phyloP scores from a whole-genome alignment of 1,140 invertebrate genomes.

The Drosophila melanica region DNA sequence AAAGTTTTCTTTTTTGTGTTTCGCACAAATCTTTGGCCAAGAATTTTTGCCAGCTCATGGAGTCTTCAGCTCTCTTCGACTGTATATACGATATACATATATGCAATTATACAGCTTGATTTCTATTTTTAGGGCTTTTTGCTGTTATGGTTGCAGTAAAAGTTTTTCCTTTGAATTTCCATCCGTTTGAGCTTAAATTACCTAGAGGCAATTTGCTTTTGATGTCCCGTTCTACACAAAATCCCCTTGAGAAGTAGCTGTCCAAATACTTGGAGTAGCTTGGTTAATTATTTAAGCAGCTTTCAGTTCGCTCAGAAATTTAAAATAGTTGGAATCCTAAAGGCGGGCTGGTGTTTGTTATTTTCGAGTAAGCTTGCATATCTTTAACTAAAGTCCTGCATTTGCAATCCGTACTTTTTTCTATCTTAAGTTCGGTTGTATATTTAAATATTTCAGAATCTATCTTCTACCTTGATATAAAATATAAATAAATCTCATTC shows the following conservation, averaged over 20 bases:
- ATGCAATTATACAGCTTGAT: neutral
- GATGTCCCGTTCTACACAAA: conserved; percentile 9
- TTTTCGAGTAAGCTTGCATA: no score
- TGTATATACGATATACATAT: neutral
- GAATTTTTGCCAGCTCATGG: conserved; percentile 8
- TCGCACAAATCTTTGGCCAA: conserved; percentile 8
- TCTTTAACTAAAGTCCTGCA: no score
- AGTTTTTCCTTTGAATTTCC: conserved; percentile 19
- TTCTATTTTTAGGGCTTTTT: neutral
- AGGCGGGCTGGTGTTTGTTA: no score
- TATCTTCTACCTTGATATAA: neutral
- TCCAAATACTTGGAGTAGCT: neutral
- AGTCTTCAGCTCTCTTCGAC: neutral
- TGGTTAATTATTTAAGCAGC: neutral
- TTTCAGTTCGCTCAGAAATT: no score
- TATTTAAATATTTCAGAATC: neutral
- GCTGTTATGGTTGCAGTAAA: neutral
- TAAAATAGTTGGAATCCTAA: no score
- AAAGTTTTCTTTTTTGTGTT: neutral
- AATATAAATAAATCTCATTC: no score
- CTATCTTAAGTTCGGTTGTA: no score
- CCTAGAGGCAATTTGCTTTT: conserved; percentile 17
- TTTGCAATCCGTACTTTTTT: no score
- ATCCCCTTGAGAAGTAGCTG: neutral
- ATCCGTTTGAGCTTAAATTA: conserved; percentile 5